These are phyloP conservation scores for Eurosta solidaginis DNA, from an alignment of 1,140 invertebrate species.

Conservation along the genomic window DNA sequence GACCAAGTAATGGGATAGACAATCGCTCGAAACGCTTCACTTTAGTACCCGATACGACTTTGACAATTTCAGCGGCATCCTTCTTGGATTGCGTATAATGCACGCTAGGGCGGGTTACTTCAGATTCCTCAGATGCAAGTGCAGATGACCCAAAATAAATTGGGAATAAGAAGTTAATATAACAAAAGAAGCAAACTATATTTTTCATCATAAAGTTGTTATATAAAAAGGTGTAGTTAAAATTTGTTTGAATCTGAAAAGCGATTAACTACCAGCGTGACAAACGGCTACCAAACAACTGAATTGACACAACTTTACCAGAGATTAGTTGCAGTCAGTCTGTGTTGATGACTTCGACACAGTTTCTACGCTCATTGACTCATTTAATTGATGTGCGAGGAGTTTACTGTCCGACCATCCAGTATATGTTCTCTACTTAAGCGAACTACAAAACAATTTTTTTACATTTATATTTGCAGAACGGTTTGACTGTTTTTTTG, in stretches of 20 bases:
- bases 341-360: slow-evolving; percentile 54
- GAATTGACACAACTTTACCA: not conserved
- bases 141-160: not conserved
- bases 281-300: not conserved
- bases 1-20: slow-evolving; percentile 43
- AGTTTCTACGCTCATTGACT: slow-evolving; percentile 55
- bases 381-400: slow-evolving; percentile 45
- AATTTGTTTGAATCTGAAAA: not conserved
- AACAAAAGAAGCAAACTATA: slow-evolving; percentile 17
- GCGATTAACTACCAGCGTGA: not conserved
- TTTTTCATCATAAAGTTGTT: not conserved
- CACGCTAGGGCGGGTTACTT: slow-evolving; percentile 41
- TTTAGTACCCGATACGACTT: slow-evolving; percentile 56
- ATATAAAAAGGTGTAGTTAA: not conserved
- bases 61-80: slow-evolving; percentile 47
- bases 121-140: slow-evolving; percentile 34
- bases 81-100: slow-evolving; percentile 33
- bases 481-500: too few species aligned
- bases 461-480: too few species aligned
- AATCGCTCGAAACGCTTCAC: slow-evolving; percentile 53
- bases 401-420: not conserved
- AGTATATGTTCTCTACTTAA: slow-evolving; percentile 54
- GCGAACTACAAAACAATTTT: too few species aligned
- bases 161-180: not conserved
- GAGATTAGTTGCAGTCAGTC: not conserved